A percentile compares a stretch with the other conserved stretches of the same genome.
Evolutionary conservation across 2,797 vertebrate species (phyloP).

Genomic region (Tragelaphus oryx): DNA sequence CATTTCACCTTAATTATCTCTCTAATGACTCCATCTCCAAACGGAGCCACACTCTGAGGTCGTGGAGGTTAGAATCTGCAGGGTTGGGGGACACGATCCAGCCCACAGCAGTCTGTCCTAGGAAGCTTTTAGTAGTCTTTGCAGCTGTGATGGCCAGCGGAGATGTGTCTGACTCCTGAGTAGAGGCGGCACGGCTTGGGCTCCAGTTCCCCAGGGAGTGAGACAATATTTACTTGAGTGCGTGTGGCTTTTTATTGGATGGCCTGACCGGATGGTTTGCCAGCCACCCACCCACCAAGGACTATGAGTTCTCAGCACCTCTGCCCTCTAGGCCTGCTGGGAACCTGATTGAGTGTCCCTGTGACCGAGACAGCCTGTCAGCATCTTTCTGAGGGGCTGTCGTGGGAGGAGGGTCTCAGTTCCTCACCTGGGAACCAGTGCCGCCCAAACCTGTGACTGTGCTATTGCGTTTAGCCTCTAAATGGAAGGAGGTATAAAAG

Average conservation of each 20-base stretch:
- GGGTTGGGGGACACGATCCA: background rate
- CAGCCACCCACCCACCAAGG: background rate
- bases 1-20: background rate
- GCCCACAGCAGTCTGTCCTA: background rate
- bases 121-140: background rate
- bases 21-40: background rate
- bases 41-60: background rate
- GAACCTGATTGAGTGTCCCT: background rate
- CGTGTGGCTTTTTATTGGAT: background rate
- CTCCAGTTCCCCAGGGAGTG: background rate
- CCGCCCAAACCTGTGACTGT: no score
- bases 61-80: background rate
- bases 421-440: background rate
- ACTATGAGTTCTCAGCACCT: background rate
- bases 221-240: background rate
- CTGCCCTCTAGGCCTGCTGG: background rate
- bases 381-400: background rate
- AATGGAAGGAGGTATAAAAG: background rate
- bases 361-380: background rate
- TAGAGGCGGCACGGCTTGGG: background rate
- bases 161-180: background rate
- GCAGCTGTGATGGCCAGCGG: background rate
- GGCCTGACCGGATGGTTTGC: background rate
- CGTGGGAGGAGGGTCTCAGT: background rate
- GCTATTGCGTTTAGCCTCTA: background rate